Base-by-base conservation (phyloP, 1,140 invertebrate genomes). In the Aporrectodea caliginosa region DNA sequence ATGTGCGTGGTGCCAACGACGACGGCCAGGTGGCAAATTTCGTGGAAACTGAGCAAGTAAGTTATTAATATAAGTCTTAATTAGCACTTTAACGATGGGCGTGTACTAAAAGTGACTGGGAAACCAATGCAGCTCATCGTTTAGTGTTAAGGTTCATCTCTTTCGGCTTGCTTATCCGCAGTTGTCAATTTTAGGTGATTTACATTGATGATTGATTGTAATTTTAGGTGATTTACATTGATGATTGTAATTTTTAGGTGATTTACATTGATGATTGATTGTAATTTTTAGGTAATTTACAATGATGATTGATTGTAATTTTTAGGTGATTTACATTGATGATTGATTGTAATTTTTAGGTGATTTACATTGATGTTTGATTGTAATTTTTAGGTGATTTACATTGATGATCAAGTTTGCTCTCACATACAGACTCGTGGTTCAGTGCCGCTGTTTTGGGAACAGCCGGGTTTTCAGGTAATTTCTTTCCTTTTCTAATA, bases 11-110 rank as follows among this genome's bases (percentile, higher is more conserved):
- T n/a, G 94, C 93, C 58, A 98, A 99, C 89, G 98, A 99, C 90
- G 95, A 98, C 88, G 98, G 98, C 0, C 94, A 98, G 90, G 98
- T 99, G 43, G 98, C 98, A 1, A 99, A 99, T 90, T 99, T 99
- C 91, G 97, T 99, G 14, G 98, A 99, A 91, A 99, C 97, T 0
- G 98, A 99, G 89, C 98, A 99, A 90, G 89, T 90, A 77, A 81
- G n/a, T n/a, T n/a, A n/a, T n/a, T n/a, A n/a, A n/a, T n/a, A n/a
- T n/a, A n/a, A n/a, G n/a, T n/a, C n/a, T n/a, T n/a, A n/a, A n/a
- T n/a, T n/a, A n/a, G n/a, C n/a, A n/a, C n/a, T n/a, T n/a, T n/a
- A n/a, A n/a, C n/a, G n/a, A n/a, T n/a, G n/a, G n/a, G n/a, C n/a
- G n/a, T n/a, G n/a, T n/a, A n/a, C n/a, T n/a, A n/a, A n/a, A n/a